These are phyloP conservation scores for Ochropleura leucogaster DNA, from an alignment of 2,888 invertebrate genomes.

Conservation along the genomic window DNA sequence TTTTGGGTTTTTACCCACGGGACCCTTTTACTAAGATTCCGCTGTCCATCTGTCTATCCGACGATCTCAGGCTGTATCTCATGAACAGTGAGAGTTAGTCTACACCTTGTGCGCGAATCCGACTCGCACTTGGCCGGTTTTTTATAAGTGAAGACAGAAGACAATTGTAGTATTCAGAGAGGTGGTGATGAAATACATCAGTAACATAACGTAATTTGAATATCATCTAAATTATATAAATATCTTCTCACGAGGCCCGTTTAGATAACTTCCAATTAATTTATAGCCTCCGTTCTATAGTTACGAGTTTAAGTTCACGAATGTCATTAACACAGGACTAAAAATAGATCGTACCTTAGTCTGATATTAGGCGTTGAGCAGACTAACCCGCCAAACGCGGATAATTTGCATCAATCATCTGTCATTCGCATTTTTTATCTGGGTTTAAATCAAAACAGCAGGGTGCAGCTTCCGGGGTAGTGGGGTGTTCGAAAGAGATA, in stretches of 20 bases:
- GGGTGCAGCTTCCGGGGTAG: background rate
- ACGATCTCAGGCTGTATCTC: no score
- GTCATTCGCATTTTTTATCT: background rate
- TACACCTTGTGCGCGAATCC: no score
- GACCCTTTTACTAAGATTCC: no score
- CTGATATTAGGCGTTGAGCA: conserved; percentile 25
- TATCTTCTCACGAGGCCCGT: conserved; percentile 22
- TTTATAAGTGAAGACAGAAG: no score
- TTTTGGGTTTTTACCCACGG: no score
- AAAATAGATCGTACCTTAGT: conserved; percentile 53
- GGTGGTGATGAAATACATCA: background rate
- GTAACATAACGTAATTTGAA: conserved; percentile 3
- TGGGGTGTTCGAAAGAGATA: no score
- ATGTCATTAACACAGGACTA: conserved; percentile 62
- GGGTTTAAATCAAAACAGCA: no score
- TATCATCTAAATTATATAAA: conserved; percentile 36
- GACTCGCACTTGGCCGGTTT: no score
- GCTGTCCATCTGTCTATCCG: no score
- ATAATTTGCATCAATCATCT: background rate
- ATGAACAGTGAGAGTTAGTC: no score
- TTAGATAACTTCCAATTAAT: conserved; percentile 40
- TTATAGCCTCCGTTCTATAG: conserved; percentile 48
- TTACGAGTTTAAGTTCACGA: conserved; percentile 54
- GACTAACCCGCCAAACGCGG: no score
- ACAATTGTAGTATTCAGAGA: background rate